Evolutionary conservation across 2,797 vertebrate genomes (phyloP).

Genomic region (Arrhamphus sclerolepis): DNA sequence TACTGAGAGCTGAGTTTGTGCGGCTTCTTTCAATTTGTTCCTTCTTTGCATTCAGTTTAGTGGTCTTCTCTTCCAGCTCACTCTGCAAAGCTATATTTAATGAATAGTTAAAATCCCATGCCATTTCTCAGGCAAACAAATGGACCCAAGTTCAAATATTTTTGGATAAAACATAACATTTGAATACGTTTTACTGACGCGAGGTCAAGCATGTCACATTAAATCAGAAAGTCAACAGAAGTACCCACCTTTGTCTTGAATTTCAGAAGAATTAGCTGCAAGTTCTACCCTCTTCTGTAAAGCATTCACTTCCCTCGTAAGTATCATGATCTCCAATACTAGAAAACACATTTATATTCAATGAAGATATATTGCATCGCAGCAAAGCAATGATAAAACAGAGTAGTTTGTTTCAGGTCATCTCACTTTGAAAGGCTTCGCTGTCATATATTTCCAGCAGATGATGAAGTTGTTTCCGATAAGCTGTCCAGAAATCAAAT

Average conservation of each 20-base stretch:
- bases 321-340: slow-evolving; percentile 49
- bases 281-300: slow-evolving; percentile 9
- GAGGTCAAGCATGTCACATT: neutral
- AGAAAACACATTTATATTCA: neutral
- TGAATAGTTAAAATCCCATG: neutral
- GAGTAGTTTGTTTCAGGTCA: neutral
- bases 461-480: slow-evolving; percentile 37
- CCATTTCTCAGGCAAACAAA: too few species aligned
- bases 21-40: neutral
- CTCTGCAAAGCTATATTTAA: slow-evolving; percentile 32
- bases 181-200: neutral
- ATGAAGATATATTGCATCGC: neutral
- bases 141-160: neutral
- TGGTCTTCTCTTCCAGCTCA: slow-evolving; percentile 8
- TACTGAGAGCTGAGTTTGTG: slow-evolving; percentile 23
- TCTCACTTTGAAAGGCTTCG: slow-evolving; percentile 45
- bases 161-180: neutral
- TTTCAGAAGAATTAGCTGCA: slow-evolving; percentile 14
- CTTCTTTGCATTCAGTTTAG: slow-evolving; percentile 7
- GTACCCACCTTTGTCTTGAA: slow-evolving; percentile 5
- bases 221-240: neutral
- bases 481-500: slow-evolving; percentile 34
- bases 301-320: slow-evolving; percentile 26
- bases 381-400: neutral
- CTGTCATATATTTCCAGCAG: slow-evolving; percentile 28